Percentiles rank a stretch among this genome's conserved stretches.
Conservation (phyloP, 2,113 vertebrate species). For the Opisthocomus hoazin region DNA sequence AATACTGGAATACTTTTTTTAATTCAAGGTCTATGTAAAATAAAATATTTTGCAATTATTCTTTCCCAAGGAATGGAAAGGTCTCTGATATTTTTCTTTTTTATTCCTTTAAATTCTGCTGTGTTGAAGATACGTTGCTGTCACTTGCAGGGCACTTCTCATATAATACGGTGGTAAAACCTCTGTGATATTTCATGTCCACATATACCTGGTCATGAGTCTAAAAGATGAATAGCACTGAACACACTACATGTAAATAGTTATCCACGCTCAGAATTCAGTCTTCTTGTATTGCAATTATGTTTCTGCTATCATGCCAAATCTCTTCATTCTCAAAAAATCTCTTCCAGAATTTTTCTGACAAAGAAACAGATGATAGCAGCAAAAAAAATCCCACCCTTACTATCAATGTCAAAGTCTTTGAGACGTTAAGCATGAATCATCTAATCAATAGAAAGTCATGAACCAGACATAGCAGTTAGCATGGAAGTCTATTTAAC, state of each 20-base stretch:
- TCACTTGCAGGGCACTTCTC: not conserved
- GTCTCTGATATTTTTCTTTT: not conserved
- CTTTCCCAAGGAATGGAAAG: not conserved
- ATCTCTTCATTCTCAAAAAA: not conserved
- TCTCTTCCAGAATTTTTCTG: not conserved
- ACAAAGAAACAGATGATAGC: not conserved
- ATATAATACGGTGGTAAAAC: not conserved
- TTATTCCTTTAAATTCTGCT: not conserved
- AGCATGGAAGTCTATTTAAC: not conserved
- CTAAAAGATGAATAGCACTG: not conserved
- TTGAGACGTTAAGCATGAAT: not conserved
- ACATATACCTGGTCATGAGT: not conserved
- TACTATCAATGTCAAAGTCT: not conserved
- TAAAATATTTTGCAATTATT: not conserved
- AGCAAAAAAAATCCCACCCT: not conserved
- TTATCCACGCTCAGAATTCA: not conserved
- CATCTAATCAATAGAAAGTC: not conserved
- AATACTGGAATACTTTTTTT: not conserved
- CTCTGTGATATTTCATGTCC: not conserved
- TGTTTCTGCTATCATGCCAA: not conserved
- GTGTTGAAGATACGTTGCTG: not conserved
- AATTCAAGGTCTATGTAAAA: not conserved
- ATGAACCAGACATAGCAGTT: not conserved
- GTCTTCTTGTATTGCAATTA: not conserved
- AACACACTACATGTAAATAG: not conserved